Base-by-base conservation (phyloP, 2,113 vertebrate genomes). In the Pitta sordida region DNA sequence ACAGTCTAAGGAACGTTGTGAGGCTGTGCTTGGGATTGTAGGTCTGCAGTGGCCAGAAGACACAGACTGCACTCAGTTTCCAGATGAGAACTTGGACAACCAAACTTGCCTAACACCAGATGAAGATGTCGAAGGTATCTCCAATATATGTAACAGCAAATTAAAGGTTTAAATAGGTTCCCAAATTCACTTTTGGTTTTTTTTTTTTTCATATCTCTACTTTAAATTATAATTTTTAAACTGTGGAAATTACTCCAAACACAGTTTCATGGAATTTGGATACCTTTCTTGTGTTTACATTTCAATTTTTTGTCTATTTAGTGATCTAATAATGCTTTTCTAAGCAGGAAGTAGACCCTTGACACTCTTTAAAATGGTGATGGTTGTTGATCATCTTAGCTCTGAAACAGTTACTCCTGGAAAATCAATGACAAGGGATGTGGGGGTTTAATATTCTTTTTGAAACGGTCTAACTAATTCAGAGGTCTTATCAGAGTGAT, bases 11-110 rank as follows among this genome's bases (percentile, higher is more conserved):
- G 98, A 98, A 21, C 98, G 97, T 39, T 99, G 99, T 75, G 99
- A 99, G 95, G 98, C 98, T 41, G 98, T 99, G 62, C 98, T 99
- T 43, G 98, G 98, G 63, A 98, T 99, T n/a, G 98, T 99, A 93
- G 99, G 99, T 39, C 85, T 99, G 55, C 99, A 99, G 95, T 99
- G 99, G 99, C 99, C 99, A 1, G 99, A 99, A 79, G 98, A 99
- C 63, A 98, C 98, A 2, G 98, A 99, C 76, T 99, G 99, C 46
- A 96, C 84, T 68, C 99, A 99, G 85, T 99, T 99, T 90, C 99
- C 99, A 29, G 98, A 98, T 89, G 98, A 99, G 65, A 98, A 97
- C 55, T 96, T 82, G 9, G 98, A 97, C 26, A 98, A 98, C 90
- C 84, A 92, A 49, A 98, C 98, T 43, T 99, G 99, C 85, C 96